Evolutionary conservation across 1,140 invertebrate genomes (phyloP).

Genomic region (Apocrypta bakeri): DNA sequence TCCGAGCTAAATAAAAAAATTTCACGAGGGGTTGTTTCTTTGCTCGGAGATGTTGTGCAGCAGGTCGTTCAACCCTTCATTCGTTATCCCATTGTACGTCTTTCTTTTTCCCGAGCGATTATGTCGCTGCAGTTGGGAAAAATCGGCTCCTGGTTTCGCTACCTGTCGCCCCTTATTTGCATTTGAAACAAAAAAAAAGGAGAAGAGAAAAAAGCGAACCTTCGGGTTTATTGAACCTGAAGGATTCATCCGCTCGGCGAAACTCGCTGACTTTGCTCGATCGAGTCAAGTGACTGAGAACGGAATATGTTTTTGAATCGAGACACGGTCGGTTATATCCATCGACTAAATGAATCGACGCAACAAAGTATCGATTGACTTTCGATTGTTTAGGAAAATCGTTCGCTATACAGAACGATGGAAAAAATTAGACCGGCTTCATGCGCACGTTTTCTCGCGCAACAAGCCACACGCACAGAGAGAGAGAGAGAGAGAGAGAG

Average conservation of each 20-base stretch:
- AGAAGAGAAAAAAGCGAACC: neutral
- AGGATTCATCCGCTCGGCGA: neutral
- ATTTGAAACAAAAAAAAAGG: conserved; percentile 4
- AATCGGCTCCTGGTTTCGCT: neutral
- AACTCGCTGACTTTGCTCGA: neutral
- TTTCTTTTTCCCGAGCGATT: conserved; percentile 31
- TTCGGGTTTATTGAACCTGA: neutral
- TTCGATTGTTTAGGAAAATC: conserved; percentile 1
- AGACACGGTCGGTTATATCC: neutral
- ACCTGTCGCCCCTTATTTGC: conserved; percentile 33
- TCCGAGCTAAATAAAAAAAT: conserved; percentile 8
- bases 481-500: no score
- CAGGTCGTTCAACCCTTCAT: conserved; percentile 63
- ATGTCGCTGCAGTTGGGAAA: conserved; percentile 11
- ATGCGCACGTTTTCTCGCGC: neutral
- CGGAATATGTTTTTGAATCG: neutral
- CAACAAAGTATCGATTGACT: neutral
- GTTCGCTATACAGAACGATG: neutral
- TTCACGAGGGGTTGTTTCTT: conserved; percentile 61
- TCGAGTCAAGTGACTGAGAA: neutral
- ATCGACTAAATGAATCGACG: neutral
- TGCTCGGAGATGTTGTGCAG: conserved; percentile 57
- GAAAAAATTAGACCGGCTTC: neutral
- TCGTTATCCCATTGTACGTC: conserved; percentile 25
- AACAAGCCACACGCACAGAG: neutral